Base-by-base conservation (phyloP, 2,888 invertebrate species). In the Cheilosia impressa region DNA sequence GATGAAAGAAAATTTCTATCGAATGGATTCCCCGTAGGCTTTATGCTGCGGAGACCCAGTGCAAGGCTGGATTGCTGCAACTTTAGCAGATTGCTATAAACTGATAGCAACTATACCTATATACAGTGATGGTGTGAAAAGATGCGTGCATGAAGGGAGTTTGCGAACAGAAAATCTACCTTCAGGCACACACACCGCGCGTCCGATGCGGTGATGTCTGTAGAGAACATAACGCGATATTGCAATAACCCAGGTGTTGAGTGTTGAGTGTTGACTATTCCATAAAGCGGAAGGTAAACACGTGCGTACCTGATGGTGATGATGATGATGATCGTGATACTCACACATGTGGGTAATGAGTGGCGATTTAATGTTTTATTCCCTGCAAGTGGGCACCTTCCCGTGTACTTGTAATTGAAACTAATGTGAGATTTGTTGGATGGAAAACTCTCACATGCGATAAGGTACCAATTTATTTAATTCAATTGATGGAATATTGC, bases 121-220 rank as follows among this genome's bases (percentile, higher is more conserved):
- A 34, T 19, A 55, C 68, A 17, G 38, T 31, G 77, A 82, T 83
- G 77, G 82, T 77, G 82, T 83, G 77, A 83, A 77, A 77, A 83
- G 82, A 83, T 83, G 82, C 82, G 82, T 83, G 72, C 66, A 68
- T 72, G 43, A 62, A 77, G 77, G 72, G 60, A 77, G 27, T 38
- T 76, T 57, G 58, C 63, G 6, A 52, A 41, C 15, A 53, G 43
- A 27, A 58, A 43, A 63, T 10, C 38, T 38, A 38, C 38, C 13
- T 38, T 3, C 38, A 58, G 19, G 24, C 24, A 24, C 13, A 10
- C 13, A 17, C 72, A 62, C 31, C 43, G 68, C 68, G 43, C 62
- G 57, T 63, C 45, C 58, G 55, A 38, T 60, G 52, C 65, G 58
- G 10, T 65, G 55, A n/a, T 58, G 45, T 31, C 53, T 34, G 13